Percentiles rank a stretch among this genome's conserved stretches.
phyloP scores from a whole-genome alignment of 2,797 vertebrate species.

The Hafferia zeledoni region DNA sequence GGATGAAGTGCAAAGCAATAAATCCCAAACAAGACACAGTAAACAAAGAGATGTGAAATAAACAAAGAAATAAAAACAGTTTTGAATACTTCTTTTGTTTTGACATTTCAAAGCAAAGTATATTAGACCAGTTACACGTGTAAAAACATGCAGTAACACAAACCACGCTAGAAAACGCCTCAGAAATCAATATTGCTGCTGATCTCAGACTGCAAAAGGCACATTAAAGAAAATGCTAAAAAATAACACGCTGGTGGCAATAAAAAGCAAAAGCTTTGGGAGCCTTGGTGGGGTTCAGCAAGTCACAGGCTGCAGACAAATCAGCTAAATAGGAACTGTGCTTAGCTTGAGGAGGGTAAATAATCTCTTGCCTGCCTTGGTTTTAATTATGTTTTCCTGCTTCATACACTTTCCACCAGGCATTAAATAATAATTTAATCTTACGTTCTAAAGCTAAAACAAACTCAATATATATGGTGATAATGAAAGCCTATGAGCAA shows the following conservation, averaged over 20 bases:
- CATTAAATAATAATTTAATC: not conserved
- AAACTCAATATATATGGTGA: not conserved
- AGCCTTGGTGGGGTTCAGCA: not conserved
- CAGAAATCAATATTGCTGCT: not conserved
- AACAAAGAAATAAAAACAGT: slow-evolving; percentile 66
- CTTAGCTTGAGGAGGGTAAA: not conserved
- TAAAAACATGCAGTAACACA: slow-evolving; percentile 30
- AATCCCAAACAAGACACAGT: slow-evolving; percentile 81
- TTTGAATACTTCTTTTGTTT: not conserved
- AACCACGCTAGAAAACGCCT: not conserved
- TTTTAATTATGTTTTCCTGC: not conserved
- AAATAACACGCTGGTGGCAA: not conserved
- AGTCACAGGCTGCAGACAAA: not conserved
- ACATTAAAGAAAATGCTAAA: not conserved
- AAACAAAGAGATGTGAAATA: slow-evolving; percentile 81
- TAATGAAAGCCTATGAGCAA: not conserved
- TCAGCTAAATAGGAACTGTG: not conserved
- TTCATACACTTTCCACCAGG: not conserved
- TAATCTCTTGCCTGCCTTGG: not conserved
- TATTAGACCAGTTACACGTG: not conserved
- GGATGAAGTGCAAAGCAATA: slow-evolving; percentile 82
- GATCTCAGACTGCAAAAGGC: not conserved
- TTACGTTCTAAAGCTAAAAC: not conserved
- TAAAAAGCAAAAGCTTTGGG: slow-evolving; percentile 18
- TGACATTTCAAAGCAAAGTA: slow-evolving; percentile 30